Conservation (phyloP, 2,797 vertebrate species). For the Echeneis naucrates region DNA sequence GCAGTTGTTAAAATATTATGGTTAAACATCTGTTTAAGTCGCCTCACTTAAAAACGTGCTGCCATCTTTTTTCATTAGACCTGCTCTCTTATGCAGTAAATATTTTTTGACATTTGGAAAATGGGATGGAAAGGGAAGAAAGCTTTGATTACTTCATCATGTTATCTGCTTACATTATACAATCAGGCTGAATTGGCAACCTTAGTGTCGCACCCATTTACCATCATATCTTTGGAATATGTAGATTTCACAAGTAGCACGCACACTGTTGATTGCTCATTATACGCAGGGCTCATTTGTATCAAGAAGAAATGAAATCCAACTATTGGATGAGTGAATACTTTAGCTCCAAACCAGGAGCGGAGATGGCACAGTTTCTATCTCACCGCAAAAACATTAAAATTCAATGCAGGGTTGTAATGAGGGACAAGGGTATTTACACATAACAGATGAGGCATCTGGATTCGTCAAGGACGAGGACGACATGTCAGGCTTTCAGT, state of each 20-base stretch:
- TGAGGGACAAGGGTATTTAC: slow-evolving; percentile 37
- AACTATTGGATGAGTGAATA: slow-evolving; percentile 51
- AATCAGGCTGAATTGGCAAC: slow-evolving; percentile 48
- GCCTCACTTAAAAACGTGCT: neutral
- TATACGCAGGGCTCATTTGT: slow-evolving; percentile 56
- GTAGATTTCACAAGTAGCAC: slow-evolving; percentile 50
- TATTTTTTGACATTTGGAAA: neutral
- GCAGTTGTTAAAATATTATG: neutral
- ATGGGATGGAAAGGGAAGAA: neutral
- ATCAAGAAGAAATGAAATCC: slow-evolving; percentile 39
- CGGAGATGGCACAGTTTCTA: slow-evolving; percentile 17
- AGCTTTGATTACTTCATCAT: slow-evolving; percentile 31
- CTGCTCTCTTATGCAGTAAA: neutral
- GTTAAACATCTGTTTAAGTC: slow-evolving; percentile 8
- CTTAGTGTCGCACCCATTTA: slow-evolving; percentile 43
- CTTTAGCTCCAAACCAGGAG: slow-evolving; percentile 35
- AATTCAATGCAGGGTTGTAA: slow-evolving; percentile 11
- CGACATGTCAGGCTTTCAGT: slow-evolving; percentile 23
- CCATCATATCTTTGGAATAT: slow-evolving; percentile 51
- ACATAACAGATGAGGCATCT: slow-evolving; percentile 38
- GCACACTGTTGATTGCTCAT: slow-evolving; percentile 65
- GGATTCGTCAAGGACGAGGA: slow-evolving; percentile 50
- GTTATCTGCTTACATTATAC: slow-evolving; percentile 44
- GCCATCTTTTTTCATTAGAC: neutral
- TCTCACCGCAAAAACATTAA: slow-evolving; percentile 27